Conservation (phyloP, 2,113 vertebrate genomes). For the Pangasianodon gigas region DNA sequence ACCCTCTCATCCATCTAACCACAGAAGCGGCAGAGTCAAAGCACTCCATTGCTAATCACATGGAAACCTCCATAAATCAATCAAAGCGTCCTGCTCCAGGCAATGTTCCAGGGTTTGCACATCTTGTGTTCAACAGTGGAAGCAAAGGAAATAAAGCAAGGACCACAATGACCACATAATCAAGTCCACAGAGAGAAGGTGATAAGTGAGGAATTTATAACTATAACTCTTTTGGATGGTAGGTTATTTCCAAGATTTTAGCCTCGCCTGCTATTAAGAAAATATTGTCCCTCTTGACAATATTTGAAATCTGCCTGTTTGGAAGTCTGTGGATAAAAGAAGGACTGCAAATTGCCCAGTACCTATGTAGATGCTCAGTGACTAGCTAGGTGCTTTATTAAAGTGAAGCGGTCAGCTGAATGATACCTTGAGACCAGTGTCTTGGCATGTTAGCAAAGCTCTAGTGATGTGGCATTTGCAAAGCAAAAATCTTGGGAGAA, state of each 20-base stretch:
- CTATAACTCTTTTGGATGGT: not conserved
- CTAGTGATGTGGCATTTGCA: not conserved
- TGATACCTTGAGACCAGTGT: not conserved
- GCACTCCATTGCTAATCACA: not conserved
- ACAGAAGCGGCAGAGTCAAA: not conserved
- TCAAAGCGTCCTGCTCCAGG: not conserved
- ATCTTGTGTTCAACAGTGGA: not conserved
- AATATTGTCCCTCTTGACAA: not conserved
- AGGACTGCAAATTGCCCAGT: not conserved
- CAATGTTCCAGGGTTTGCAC: not conserved
- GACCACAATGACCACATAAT: conserved; percentile 1
- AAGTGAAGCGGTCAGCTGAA: not conserved
- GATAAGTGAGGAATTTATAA: not conserved
- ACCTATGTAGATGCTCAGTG: not conserved
- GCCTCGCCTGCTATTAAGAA: not conserved
- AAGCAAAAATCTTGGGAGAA: not conserved
- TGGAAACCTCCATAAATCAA: conserved; percentile 19
- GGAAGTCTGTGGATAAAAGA: not conserved
- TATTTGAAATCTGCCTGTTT: not conserved
- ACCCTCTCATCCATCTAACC: not conserved
- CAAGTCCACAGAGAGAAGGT: not conserved
- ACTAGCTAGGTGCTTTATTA: not conserved
- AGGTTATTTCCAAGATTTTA: not conserved
- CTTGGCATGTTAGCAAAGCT: not conserved
- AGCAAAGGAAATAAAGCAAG: not conserved